Percentiles rank a stretch among this genome's conserved stretches.
phyloP scores from a whole-genome alignment of 2,113 vertebrate genomes.

The Malurus cyaneus region DNA sequence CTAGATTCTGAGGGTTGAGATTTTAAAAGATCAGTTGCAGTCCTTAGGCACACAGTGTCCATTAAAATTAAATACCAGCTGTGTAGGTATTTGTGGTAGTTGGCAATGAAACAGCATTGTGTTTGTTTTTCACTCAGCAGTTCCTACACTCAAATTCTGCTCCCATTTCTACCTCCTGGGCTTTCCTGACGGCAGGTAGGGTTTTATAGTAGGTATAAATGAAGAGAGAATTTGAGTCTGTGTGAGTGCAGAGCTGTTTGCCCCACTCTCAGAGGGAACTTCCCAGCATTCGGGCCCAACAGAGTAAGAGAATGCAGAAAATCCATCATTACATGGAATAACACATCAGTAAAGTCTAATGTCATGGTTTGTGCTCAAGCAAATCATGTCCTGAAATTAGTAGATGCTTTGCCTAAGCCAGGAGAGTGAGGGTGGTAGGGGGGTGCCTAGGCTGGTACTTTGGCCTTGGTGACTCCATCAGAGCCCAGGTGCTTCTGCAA shows the following conservation, averaged over 20 bases:
- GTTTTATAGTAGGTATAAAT: slow-evolving; percentile 5
- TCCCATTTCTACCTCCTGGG: slow-evolving; percentile 1
- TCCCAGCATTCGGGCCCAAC: background rate
- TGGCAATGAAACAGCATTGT: background rate
- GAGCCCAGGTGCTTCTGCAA: background rate
- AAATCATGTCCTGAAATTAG: background rate
- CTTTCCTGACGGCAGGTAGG: background rate
- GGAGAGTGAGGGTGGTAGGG: background rate
- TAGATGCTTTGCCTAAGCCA: background rate
- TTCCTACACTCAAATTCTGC: slow-evolving; percentile 27
- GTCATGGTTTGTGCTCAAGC: background rate
- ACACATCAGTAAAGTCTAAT: background rate
- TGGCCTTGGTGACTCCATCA: background rate
- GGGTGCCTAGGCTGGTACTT: background rate
- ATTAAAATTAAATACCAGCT: background rate
- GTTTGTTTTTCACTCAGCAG: background rate
- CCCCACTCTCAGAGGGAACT: background rate
- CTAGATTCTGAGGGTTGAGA: background rate
- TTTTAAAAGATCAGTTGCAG: background rate
- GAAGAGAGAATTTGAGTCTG: slow-evolving; percentile 17
- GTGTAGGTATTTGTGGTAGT: background rate
- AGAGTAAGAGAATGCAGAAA: background rate
- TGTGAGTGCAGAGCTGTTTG: background rate
- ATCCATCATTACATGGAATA: background rate
- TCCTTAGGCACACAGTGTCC: background rate